Percentiles rank a stretch among this genome's conserved stretches.
phyloP scores from a whole-genome alignment of 1,140 invertebrate species.

The Drosophila sp. region DNA sequence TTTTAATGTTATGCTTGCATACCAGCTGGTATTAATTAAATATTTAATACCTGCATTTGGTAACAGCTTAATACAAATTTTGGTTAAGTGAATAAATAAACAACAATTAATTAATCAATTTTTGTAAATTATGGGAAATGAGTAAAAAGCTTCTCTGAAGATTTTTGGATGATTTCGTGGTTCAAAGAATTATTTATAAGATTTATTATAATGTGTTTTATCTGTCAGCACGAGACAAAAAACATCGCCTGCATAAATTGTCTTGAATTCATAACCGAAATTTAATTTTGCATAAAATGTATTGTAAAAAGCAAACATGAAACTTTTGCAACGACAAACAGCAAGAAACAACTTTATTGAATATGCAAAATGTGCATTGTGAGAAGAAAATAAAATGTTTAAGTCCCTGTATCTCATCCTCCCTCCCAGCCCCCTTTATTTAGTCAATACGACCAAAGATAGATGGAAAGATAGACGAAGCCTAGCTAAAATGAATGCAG shows the following conservation, averaged over 20 bases:
- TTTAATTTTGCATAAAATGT: constrained; percentile 56
- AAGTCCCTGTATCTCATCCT: background rate
- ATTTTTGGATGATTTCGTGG: no score
- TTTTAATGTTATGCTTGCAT: background rate
- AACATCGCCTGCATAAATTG: constrained; percentile 37
- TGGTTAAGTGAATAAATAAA: background rate
- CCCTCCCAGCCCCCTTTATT: background rate
- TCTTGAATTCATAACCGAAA: constrained; percentile 51
- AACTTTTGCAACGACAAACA: constrained; percentile 41
- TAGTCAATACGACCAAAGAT: constrained; percentile 29
- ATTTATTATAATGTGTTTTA: no score
- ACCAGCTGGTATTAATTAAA: no score
- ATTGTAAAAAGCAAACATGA: constrained; percentile 50
- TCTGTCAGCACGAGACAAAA: no score
- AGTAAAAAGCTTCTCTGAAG: no score
- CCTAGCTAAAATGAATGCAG: constrained; percentile 40
- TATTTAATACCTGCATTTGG: background rate
- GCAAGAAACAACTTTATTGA: constrained; percentile 67
- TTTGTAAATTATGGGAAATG: no score
- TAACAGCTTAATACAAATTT: background rate
- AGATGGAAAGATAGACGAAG: constrained; percentile 60
- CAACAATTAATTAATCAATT: background rate
- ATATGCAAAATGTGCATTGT: constrained; percentile 63
- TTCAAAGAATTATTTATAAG: no score
- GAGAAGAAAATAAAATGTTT: constrained; percentile 25